Evolutionary conservation across 2,797 vertebrate species (phyloP).

Genomic region (Enteromius mattozi): DNA sequence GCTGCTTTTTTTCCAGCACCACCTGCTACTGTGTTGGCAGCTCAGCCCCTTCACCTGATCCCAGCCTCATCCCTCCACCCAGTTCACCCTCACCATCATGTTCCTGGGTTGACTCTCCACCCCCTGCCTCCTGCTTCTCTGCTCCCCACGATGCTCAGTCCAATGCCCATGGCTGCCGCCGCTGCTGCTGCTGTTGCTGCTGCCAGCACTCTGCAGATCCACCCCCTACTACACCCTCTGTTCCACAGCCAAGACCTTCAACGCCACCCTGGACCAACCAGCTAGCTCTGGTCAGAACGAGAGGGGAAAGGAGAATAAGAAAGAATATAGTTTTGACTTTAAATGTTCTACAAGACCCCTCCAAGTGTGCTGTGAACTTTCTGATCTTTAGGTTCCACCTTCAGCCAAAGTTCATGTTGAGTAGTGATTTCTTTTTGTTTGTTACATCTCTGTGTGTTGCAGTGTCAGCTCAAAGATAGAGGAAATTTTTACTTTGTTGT

Average conservation of each 20-base stretch:
- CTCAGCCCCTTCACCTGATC: conserved; percentile 83
- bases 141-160: conserved; percentile 80
- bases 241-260: conserved; percentile 81
- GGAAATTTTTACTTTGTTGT: conserved; percentile 14
- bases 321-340: neutral
- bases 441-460: conserved; percentile 36
- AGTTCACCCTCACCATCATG: conserved; percentile 76
- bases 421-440: conserved; percentile 8
- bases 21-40: conserved; percentile 79
- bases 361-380: conserved; percentile 6
- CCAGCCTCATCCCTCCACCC: conserved; percentile 72
- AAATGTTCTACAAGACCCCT: neutral
- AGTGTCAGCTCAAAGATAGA: conserved; percentile 9
- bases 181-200: conserved; percentile 71
- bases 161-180: conserved; percentile 78
- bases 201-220: conserved; percentile 75
- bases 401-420: conserved; percentile 52
- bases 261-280: conserved; percentile 73
- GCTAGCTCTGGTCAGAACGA: conserved; percentile 47
- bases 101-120: conserved; percentile 71
- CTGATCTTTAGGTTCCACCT: conserved; percentile 22
- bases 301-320: neutral
- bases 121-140: conserved; percentile 77
- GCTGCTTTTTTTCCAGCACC: conserved; percentile 81
- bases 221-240: conserved; percentile 82